Conservation (phyloP, 2,113 vertebrate genomes). For the Orientallactaga bullata region DNA sequence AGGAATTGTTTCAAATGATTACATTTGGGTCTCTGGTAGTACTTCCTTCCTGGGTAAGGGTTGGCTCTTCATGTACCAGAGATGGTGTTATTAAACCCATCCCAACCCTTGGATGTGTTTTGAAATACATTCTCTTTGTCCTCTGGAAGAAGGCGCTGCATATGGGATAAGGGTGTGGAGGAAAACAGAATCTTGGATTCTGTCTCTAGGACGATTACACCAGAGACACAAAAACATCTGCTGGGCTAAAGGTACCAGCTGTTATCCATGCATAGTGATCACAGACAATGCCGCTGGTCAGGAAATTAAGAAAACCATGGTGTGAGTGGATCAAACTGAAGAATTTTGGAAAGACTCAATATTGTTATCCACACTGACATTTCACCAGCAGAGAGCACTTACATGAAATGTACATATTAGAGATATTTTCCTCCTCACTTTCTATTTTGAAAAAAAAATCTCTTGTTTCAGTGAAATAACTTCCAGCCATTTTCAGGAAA, state of each 20-base stretch:
- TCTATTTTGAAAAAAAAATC: background rate
- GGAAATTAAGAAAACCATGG: constrained; percentile 36
- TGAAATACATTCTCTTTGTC: constrained; percentile 51
- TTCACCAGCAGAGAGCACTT: background rate
- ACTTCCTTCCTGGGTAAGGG: background rate
- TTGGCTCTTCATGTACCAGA: background rate
- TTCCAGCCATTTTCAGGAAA: constrained; percentile 51
- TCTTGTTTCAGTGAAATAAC: constrained; percentile 6
- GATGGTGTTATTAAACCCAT: constrained; percentile 53
- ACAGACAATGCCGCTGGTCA: background rate
- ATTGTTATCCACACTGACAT: constrained; percentile 12
- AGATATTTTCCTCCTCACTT: background rate
- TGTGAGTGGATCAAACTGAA: constrained; percentile 15
- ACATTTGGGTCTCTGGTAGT: constrained; percentile 24
- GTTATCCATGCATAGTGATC: background rate
- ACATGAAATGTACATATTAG: background rate
- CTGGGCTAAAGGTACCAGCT: constrained; percentile 57
- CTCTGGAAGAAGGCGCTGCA: constrained; percentile 57
- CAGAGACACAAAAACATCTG: constrained; percentile 63
- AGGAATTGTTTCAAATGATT: constrained; percentile 29
- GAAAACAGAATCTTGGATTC: constrained; percentile 50
- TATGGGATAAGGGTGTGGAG: constrained; percentile 58
- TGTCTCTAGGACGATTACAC: background rate
- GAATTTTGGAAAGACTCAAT: constrained; percentile 42
- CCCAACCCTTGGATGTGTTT: constrained; percentile 53